Evolutionary conservation across 2,888 invertebrate genomes (phyloP), one percentile per base, ranked within the genome.

Genomic region (Argyresthia goedartella): DNA sequence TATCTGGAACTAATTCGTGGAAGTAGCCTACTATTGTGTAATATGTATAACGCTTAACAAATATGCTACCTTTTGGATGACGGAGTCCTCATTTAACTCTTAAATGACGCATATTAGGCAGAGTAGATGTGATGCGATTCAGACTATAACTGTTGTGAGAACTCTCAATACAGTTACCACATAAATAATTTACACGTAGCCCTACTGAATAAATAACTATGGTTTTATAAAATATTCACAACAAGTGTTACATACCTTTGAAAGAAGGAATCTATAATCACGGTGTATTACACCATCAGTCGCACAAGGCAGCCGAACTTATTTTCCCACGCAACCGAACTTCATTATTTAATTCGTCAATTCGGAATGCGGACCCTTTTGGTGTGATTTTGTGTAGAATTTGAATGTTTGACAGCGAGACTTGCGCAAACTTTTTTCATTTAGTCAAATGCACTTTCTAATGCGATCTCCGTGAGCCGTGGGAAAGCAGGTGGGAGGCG

Each of bases 401-500:
- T 77, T 69, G 62, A 80, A 81, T 81, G 74, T 79, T 80, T 79
- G 73, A 76, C 73, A 71, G 73, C 62, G 72, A 75, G 76, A 71
- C 80, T 86, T 85, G 82, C 82, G 79, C 84, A 84, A 55, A 67
- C 51, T 75, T 54, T 80, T 78, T 76, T 76, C 60, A 56, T 57
- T 57, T 53, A 45, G 50, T 55, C 55, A 67, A 63, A 68, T 64
- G 67, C 67, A 82, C 86, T 85, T 85, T 85, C 85, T 82, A 79
- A 49, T 16, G 35, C 14, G 36, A 25, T 25, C 25, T 47, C 44
- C 59, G 54, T 58, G 25, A 61, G 74, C 71, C 85, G 86, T 85
- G 85, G 85, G 86, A 84, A 85, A 74, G 85, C 85, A 86, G 81
- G 85, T 85, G 85, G 66, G 75, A 86, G 81, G 84, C 85, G 85